These are phyloP conservation scores for Epistrophella euchroma DNA, from an alignment of 2,888 invertebrate genomes.

Conservation along the genomic window DNA sequence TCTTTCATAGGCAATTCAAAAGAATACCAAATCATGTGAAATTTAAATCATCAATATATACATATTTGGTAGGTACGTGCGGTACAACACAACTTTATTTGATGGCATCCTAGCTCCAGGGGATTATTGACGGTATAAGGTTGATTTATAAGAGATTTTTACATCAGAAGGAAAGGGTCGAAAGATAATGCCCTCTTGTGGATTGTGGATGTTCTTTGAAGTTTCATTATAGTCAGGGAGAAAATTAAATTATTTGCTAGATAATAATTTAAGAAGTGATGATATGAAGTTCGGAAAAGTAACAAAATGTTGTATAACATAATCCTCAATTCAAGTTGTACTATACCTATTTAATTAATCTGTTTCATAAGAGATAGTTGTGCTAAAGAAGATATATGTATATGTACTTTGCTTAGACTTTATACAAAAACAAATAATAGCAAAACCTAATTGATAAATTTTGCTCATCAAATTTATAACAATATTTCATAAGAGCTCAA, in stretches of 20 bases:
- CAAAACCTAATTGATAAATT: conserved; percentile 36
- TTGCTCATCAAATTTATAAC: conserved; percentile 15
- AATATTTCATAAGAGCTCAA: conserved; percentile 15
- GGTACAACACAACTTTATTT: neutral
- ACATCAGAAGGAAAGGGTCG: neutral
- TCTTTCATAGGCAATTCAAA: neutral
- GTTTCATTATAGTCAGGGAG: neutral
- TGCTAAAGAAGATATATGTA: neutral
- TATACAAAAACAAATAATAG: neutral
- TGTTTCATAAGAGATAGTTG: neutral
- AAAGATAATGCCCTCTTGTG: conserved; percentile 12
- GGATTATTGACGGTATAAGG: neutral
- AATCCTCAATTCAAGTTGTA: neutral
- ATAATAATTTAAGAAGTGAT: conserved; percentile 7
- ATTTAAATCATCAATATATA: neutral
- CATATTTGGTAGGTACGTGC: neutral
- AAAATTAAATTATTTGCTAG: conserved; percentile 20
- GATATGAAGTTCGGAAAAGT: neutral
- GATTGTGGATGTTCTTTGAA: conserved; percentile 7
- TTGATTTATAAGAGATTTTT: neutral
- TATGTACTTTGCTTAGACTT: neutral
- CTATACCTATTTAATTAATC: conserved; percentile 13
- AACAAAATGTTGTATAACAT: neutral
- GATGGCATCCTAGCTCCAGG: conserved; percentile 13
- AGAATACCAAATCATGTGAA: conserved; percentile 1